Evolutionary conservation across 2,888 invertebrate species (phyloP).

Genomic region (Drosophila flavopinicola): DNA sequence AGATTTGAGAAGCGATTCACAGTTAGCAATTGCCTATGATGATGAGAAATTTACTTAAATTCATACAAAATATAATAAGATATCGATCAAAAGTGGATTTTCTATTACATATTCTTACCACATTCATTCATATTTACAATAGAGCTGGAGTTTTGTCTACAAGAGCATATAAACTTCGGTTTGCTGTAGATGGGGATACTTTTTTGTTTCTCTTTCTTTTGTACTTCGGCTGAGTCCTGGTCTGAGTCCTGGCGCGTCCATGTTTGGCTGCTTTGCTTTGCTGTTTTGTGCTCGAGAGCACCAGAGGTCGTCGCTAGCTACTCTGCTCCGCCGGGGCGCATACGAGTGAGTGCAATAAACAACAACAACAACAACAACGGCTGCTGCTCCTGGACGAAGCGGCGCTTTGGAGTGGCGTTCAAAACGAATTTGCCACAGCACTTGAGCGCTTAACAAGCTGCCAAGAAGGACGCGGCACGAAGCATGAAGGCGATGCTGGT

Average conservation of each 20-base stretch:
- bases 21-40: too few species aligned
- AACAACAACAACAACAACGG: conserved; percentile 51
- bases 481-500: conserved; percentile 51
- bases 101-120: too few species aligned
- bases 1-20: too few species aligned
- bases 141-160: too few species aligned
- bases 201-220: conserved; percentile 4
- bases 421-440: conserved; percentile 81
- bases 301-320: conserved; percentile 55
- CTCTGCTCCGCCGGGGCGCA: conserved; percentile 44
- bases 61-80: too few species aligned
- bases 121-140: too few species aligned
- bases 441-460: conserved; percentile 78
- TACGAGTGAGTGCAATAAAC: conserved; percentile 67
- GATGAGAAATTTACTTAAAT: too few species aligned
- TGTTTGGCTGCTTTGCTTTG: conserved; percentile 14
- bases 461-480: conserved; percentile 47
- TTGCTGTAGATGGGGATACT: neutral
- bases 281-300: conserved; percentile 44
- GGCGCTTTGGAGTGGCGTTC: conserved; percentile 69
- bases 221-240: conserved; percentile 4
- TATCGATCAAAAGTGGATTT: too few species aligned
- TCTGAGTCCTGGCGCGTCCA: neutral
- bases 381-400: conserved; percentile 46
- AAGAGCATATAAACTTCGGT: neutral